Percentiles rank a stretch among this genome's conserved stretches.
These are phyloP conservation scores for Notodonta dromedarius DNA, from an alignment of 2,888 invertebrate species.

Conservation along the genomic window DNA sequence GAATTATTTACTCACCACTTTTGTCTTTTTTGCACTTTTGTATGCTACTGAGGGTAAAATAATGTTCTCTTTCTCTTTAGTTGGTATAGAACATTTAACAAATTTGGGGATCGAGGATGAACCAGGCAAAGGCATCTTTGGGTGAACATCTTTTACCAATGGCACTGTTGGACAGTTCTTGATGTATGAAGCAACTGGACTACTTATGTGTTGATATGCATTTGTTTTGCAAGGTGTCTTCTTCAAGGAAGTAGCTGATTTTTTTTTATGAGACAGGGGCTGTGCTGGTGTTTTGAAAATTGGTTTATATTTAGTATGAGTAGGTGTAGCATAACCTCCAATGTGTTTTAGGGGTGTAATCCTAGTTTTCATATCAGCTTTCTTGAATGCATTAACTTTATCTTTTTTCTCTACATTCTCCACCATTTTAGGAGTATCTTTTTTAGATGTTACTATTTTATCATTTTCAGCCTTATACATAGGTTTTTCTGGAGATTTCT, in stretches of 20 bases:
- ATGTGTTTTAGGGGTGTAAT: slow-evolving; percentile 20
- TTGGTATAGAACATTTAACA: slow-evolving; percentile 34
- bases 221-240: slow-evolving; percentile 51
- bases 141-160: slow-evolving; percentile 60
- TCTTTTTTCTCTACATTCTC: background rate
- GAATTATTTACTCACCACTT: slow-evolving; percentile 54
- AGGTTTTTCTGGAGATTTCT: slow-evolving; percentile 9
- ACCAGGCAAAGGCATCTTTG: slow-evolving; percentile 58
- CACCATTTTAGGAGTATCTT: slow-evolving; percentile 4
- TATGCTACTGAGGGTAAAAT: slow-evolving; percentile 61
- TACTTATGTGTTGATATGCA: slow-evolving; percentile 61
- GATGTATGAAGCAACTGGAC: slow-evolving; percentile 72
- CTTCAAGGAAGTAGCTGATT: slow-evolving; percentile 41
- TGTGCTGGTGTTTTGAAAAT: slow-evolving; percentile 59
- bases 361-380: slow-evolving; percentile 43
- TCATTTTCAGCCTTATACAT: slow-evolving; percentile 6
- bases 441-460: slow-evolving; percentile 1
- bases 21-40: slow-evolving; percentile 64
- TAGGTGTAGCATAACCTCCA: slow-evolving; percentile 29
- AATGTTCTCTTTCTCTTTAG: slow-evolving; percentile 62
- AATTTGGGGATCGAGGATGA: slow-evolving; percentile 60
- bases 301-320: slow-evolving; percentile 30
- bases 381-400: slow-evolving; percentile 12
- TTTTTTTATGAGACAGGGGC: slow-evolving; percentile 45
- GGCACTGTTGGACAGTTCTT: slow-evolving; percentile 63